Evolutionary conservation across 2,888 invertebrate genomes (phyloP).

Genomic region (Coecobrya sp.): DNA sequence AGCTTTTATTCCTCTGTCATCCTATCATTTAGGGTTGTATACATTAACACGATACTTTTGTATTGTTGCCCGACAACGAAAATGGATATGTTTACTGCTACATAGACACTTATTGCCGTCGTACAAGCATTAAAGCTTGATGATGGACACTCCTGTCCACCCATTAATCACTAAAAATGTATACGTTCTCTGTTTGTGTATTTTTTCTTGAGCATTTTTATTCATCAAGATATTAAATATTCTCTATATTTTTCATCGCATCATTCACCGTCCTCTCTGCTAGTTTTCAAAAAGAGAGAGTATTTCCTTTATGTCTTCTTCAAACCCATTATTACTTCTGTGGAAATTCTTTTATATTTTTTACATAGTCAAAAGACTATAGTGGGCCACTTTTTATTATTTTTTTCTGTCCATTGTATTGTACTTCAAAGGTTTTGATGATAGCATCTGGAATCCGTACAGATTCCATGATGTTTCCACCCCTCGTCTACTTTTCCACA

Average conservation of each 20-base stretch:
- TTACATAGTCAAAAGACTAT: neutral
- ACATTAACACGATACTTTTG: neutral
- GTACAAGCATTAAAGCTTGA: neutral
- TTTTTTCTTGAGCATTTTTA: neutral
- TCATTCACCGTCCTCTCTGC: neutral
- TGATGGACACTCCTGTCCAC: neutral
- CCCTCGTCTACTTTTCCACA: neutral
- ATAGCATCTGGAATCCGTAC: constrained; percentile 5
- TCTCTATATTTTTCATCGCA: neutral
- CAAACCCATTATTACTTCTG: neutral
- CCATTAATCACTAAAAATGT: neutral
- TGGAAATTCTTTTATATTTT: neutral
- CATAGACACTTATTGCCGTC: neutral
- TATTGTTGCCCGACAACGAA: neutral
- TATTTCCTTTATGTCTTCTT: neutral
- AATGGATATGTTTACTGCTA: neutral
- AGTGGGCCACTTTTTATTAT: neutral
- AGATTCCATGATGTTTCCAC: constrained; percentile 28
- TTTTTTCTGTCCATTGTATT: neutral
- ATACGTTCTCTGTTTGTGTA: neutral
- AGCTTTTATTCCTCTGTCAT: constrained; percentile 18
- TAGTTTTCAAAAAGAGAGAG: neutral
- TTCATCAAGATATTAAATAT: neutral
- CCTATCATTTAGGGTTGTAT: neutral
- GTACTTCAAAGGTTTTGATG: neutral